These are phyloP conservation scores for Noctua janthe DNA, from an alignment of 2,888 invertebrate genomes.

Conservation along the genomic window DNA sequence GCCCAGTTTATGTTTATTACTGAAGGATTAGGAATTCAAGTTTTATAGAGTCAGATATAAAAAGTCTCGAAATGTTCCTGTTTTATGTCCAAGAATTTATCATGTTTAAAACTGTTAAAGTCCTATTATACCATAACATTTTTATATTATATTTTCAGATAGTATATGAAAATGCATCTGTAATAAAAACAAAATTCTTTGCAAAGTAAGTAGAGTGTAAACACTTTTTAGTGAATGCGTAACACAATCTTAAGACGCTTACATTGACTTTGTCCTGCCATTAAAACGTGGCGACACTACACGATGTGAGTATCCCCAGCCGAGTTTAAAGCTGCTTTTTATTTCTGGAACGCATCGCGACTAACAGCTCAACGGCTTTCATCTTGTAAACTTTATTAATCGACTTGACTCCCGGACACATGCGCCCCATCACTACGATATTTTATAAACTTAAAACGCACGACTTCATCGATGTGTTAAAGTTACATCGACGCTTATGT, in stretches of 20 bases:
- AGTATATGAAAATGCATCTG: too few relatives aligned
- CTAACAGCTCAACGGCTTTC: constrained; percentile 87
- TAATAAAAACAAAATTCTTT: neutral
- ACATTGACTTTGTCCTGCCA: constrained; percentile 39
- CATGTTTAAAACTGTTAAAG: too few relatives aligned
- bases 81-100: neutral
- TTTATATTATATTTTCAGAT: neutral
- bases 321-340: constrained; percentile 87
- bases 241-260: constrained; percentile 9
- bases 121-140: neutral
- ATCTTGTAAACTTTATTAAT: constrained; percentile 90
- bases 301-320: constrained; percentile 82
- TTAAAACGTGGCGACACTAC: constrained; percentile 68
- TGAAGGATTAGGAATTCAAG: constrained; percentile 20
- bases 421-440: constrained; percentile 73
- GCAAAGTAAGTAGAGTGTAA: neutral
- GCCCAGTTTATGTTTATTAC: constrained; percentile 50
- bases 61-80: neutral
- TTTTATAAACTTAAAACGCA: constrained; percentile 38
- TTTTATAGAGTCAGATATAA: constrained; percentile 17
- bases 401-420: constrained; percentile 86
- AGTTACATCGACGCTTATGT: constrained; percentile 67
- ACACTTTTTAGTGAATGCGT: neutral
- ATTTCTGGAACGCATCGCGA: constrained; percentile 88
- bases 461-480: constrained; percentile 50